Percentiles rank a stretch among this genome's conserved stretches.
Evolutionary conservation across 2,113 vertebrate genomes (phyloP).

Genomic region (Marmota flaviventris): DNA sequence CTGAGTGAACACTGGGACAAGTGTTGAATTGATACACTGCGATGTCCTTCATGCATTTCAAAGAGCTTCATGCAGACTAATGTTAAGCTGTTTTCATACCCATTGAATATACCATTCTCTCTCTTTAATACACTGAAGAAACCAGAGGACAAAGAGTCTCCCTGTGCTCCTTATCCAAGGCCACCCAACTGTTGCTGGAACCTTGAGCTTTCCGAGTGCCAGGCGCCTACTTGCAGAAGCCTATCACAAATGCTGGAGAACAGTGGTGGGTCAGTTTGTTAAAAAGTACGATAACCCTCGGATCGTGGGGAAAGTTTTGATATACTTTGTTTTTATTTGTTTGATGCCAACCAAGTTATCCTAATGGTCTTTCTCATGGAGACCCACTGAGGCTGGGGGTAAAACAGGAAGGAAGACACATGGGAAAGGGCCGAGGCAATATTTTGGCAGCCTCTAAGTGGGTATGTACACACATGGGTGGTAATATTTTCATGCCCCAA

Average conservation of each 20-base stretch:
- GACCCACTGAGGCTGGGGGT: neutral
- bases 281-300: neutral
- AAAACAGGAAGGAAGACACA: neutral
- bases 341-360: neutral
- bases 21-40: constrained; percentile 72
- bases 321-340: neutral
- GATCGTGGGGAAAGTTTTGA: neutral
- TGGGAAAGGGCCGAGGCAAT: neutral
- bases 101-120: constrained; percentile 80
- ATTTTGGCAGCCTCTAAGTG: neutral
- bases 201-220: constrained; percentile 54
- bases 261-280: neutral
- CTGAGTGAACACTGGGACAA: constrained; percentile 56
- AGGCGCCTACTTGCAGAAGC: constrained; percentile 16
- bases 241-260: neutral
- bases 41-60: constrained; percentile 78
- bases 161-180: constrained; percentile 73
- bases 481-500: neutral
- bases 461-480: neutral
- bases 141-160: constrained; percentile 72
- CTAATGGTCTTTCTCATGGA: constrained; percentile 7
- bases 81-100: constrained; percentile 76
- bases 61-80: constrained; percentile 67
- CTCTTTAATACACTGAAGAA: constrained; percentile 52
- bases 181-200: constrained; percentile 67